Percentiles rank a stretch among this genome's conserved stretches.
These are phyloP conservation scores for Phycodurus eques DNA, from an alignment of 2,113 vertebrate genomes.

Conservation along the genomic window DNA sequence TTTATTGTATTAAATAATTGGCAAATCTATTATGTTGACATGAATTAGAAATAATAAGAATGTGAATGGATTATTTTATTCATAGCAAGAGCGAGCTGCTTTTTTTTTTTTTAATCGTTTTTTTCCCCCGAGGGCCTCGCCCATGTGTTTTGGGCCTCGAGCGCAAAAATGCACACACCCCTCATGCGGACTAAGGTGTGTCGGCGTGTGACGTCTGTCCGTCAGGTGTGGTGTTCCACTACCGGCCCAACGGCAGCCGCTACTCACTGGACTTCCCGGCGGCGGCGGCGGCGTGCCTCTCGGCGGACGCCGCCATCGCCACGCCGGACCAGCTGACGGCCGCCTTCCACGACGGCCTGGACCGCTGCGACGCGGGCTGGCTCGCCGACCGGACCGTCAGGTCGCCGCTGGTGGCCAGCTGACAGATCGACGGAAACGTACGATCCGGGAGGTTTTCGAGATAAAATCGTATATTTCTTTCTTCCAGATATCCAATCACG, in stretches of 20 bases:
- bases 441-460: not conserved
- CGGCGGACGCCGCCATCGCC: conserved; percentile 79
- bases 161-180: not conserved
- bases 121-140: too few relatives aligned
- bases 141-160: not conserved
- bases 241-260: conserved; percentile 78
- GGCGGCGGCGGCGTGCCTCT: conserved; percentile 76
- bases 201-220: not conserved
- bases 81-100: too few relatives aligned
- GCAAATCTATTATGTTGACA: too few relatives aligned
- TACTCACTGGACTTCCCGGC: conserved; percentile 81
- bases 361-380: conserved; percentile 96
- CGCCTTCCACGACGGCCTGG: conserved; percentile 89
- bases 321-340: conserved; percentile 81
- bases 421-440: too few relatives aligned
- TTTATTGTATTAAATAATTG: too few relatives aligned
- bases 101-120: too few relatives aligned
- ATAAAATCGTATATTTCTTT: not conserved
- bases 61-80: too few relatives aligned
- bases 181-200: not conserved
- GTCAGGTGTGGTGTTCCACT: conserved; percentile 94
- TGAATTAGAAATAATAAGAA: too few relatives aligned
- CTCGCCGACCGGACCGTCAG: conserved; percentile 87
- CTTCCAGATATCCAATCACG: conserved; percentile 86
- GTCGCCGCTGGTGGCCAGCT: conserved; percentile 42